phyloP scores from a whole-genome alignment of 53 echinoderm and acorn worm species.

The Henricia sp. region DNA sequence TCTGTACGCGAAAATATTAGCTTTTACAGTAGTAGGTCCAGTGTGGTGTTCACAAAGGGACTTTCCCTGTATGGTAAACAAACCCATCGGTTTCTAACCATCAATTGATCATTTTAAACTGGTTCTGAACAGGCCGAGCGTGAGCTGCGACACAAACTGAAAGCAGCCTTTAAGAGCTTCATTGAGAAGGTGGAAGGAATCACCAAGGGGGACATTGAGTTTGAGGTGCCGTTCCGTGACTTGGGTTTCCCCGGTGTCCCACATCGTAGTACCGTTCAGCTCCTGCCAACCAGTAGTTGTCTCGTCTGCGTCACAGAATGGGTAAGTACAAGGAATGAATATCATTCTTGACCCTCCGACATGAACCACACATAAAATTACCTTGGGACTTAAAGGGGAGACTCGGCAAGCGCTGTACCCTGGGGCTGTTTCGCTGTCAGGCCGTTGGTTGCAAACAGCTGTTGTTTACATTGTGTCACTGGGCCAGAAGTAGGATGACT shows the following conservation, averaged over 20 bases:
- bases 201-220: slow-evolving; percentile 93
- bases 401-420: too few relatives aligned
- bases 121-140: slow-evolving; percentile 74
- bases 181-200: slow-evolving; percentile 96
- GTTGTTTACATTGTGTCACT: too few relatives aligned
- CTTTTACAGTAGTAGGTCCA: too few relatives aligned
- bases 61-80: background rate
- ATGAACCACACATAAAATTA: too few relatives aligned
- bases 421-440: too few relatives aligned
- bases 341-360: too few relatives aligned
- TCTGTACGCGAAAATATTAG: too few relatives aligned
- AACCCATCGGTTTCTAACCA: too few relatives aligned
- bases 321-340: slow-evolving; percentile 69
- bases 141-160: slow-evolving; percentile 95
- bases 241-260: slow-evolving; percentile 98
- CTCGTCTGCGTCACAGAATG: slow-evolving; percentile 94
- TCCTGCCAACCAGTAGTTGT: slow-evolving; percentile 97
- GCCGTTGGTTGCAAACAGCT: too few relatives aligned
- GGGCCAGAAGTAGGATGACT: too few relatives aligned
- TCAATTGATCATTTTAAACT: background rate
- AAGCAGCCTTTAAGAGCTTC: slow-evolving; percentile 99
- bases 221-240: slow-evolving; percentile 97
- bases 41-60: background rate
- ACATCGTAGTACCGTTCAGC: slow-evolving; percentile 89
- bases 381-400: too few relatives aligned